Base-by-base conservation (phyloP, 53 echinoderm and acorn worm genomes). In the Antedon mediterranea region DNA sequence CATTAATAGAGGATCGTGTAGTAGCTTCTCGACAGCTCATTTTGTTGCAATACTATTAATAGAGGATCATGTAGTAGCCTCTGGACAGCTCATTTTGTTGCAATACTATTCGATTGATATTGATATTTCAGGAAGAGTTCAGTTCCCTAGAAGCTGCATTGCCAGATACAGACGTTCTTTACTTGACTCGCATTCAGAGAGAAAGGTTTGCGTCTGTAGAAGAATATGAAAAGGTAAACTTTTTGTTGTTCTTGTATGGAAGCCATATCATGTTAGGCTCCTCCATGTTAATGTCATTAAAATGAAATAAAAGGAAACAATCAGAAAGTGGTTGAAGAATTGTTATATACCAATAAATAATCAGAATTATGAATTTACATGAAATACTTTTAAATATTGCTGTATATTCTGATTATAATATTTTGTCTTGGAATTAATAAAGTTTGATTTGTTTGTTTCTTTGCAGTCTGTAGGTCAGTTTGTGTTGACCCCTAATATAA, bases 131-230 rank as follows among this genome's bases (percentile, higher is more conserved):
- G 97, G 91, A 89, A 33, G 92, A 91, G 72, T 89, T 78, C 43
- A 73, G 41, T 0, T 89, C 73, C 75, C 85, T 95, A 26, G 97
- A 95, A 57, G 97, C 87, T 31, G 91, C 91, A 26, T 42, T 95
- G 70, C 89, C 97, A 20, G 91, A 91, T 29, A 95, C 97, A 15
- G 97, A 95, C 76, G 97, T 95, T 20, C 80, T 95, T 3, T 95
- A 95, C 82, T 85, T 95, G 89, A 95, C 97, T 13, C 42, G 97
- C 30, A 89, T 95, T 13, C 97, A 95, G 70, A 75, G 78, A 72
- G 97, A 95, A 76, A 43, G 97, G 34, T 95, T 95, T 78, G 80
- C 81, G 0, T 84, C 72, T 15, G 44, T 74, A 27, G 91, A 85
- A 43, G 88, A 95, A 29, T 95, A 92, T 72, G 79, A 91, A 27